Evolutionary conservation across 2,888 invertebrate genomes (phyloP).

Genomic region (Microplitis manilae): DNA sequence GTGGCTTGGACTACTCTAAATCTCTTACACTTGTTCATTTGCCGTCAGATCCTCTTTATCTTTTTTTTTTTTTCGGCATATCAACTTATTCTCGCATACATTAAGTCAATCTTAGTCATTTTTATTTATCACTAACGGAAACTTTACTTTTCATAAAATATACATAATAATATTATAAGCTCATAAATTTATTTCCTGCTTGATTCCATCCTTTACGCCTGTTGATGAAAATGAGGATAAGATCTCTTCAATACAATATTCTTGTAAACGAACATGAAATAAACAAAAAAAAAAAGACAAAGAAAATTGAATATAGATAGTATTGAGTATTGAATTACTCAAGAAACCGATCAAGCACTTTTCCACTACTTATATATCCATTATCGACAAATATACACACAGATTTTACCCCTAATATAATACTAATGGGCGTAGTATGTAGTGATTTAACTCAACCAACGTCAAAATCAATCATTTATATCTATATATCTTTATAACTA

Average conservation of each 20-base stretch:
- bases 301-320: too few species aligned
- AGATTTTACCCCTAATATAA: not conserved
- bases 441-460: not conserved
- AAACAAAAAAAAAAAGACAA: too few species aligned
- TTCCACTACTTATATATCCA: not conserved
- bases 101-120: conserved; percentile 3
- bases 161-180: too few species aligned
- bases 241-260: too few species aligned
- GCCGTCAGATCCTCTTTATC: conserved; percentile 40
- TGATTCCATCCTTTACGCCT: too few species aligned
- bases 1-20: conserved; percentile 59
- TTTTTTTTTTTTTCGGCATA: conserved; percentile 31
- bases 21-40: conserved; percentile 64
- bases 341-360: not conserved
- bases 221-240: too few species aligned
- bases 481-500: too few species aligned
- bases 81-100: conserved; percentile 7
- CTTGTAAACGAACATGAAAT: too few species aligned
- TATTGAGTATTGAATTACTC: not conserved
- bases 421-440: not conserved
- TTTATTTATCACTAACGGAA: not conserved
- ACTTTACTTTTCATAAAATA: not conserved
- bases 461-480: conserved; percentile 20
- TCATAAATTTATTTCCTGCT: too few species aligned
- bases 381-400: not conserved